Evolutionary conservation across 2,888 invertebrate genomes (phyloP).

Genomic region (Bruchidius siliquastri): DNA sequence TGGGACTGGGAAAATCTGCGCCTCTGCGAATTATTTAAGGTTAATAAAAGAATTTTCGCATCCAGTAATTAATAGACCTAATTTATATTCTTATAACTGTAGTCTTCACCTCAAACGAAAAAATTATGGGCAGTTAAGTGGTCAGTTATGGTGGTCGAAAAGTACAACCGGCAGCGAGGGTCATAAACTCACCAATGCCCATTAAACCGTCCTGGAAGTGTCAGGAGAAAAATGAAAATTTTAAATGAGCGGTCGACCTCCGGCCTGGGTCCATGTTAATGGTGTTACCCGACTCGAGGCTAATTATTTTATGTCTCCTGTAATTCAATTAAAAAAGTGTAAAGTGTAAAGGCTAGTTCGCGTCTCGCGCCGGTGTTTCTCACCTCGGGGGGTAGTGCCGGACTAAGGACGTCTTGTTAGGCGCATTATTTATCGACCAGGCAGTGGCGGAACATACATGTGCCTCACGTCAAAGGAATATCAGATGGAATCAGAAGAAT

Average conservation of each 20-base stretch:
- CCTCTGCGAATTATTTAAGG: no score
- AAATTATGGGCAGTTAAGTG: not conserved
- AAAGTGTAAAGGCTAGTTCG: slow-evolving; percentile 27
- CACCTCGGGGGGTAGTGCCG: slow-evolving; percentile 47
- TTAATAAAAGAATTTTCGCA: no score
- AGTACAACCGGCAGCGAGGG: not conserved
- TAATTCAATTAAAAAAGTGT: slow-evolving; percentile 30
- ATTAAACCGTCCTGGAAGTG: not conserved
- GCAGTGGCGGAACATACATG: not conserved
- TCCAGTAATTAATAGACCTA: no score
- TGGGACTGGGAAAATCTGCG: no score
- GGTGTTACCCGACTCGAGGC: slow-evolving; percentile 9
- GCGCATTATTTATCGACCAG: slow-evolving; percentile 14
- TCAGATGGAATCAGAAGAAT: no score
- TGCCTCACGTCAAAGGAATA: no score
- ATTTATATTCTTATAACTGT: no score
- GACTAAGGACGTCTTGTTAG: slow-evolving; percentile 49
- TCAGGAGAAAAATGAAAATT: not conserved
- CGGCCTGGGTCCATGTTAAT: not conserved
- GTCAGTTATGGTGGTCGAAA: not conserved
- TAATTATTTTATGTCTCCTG: slow-evolving; percentile 30
- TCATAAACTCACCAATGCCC: not conserved
- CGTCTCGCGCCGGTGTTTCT: slow-evolving; percentile 36
- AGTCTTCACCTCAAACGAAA: not conserved
- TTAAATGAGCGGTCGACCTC: not conserved